phyloP scores from a whole-genome alignment of 2,113 vertebrate species.

The Cercopithecus mona region DNA sequence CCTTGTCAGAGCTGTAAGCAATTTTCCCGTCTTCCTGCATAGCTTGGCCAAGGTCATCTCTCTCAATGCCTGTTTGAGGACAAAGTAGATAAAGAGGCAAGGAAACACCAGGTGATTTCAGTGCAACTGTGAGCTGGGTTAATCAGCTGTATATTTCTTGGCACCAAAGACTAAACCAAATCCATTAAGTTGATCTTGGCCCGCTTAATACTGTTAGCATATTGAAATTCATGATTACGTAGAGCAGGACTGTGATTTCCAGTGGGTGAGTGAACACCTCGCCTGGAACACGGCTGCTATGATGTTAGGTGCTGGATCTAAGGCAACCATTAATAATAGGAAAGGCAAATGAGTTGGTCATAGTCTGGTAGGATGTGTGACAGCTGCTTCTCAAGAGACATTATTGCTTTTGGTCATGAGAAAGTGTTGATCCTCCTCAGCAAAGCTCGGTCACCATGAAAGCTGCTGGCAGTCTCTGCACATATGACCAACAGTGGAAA shows the following conservation, averaged over 20 bases:
- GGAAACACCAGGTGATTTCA: neutral
- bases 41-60: neutral
- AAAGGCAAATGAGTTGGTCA: neutral
- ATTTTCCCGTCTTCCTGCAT: fast-evolving
- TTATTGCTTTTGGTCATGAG: neutral
- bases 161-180: constrained; percentile 47
- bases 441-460: neutral
- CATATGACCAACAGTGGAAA: neutral
- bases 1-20: neutral
- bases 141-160: constrained; percentile 71
- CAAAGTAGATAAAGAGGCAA: neutral
- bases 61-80: neutral
- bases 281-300: neutral
- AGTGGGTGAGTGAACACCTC: neutral
- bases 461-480: neutral
- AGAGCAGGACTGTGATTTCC: neutral
- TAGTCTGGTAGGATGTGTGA: neutral
- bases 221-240: neutral
- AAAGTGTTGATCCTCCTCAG: neutral
- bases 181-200: constrained; percentile 63
- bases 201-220: neutral
- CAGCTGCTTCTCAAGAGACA: neutral
- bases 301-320: neutral
- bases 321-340: neutral
- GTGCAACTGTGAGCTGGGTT: constrained; percentile 18